Evolutionary conservation across 1,140 invertebrate genomes (phyloP).

Genomic region (Araneus ventricosus): DNA sequence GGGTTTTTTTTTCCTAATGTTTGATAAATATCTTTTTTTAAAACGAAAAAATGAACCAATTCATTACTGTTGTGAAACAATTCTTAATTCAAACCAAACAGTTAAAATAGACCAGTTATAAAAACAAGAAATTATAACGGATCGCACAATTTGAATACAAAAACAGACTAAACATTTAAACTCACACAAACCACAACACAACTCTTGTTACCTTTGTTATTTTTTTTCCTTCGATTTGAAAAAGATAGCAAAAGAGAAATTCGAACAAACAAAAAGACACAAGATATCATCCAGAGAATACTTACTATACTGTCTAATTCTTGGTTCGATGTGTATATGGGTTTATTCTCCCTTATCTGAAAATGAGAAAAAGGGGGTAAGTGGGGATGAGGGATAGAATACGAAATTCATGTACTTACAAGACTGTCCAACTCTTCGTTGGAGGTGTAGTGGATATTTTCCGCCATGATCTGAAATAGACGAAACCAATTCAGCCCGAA

Average conservation of each 20-base stretch:
- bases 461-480: slow-evolving; percentile 75
- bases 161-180: too few relatives aligned
- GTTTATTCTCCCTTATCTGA: slow-evolving; percentile 98
- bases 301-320: slow-evolving; percentile 99
- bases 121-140: too few relatives aligned
- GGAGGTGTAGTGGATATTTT: slow-evolving; percentile 75
- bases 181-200: too few relatives aligned
- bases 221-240: too few relatives aligned
- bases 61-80: too few relatives aligned
- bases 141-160: too few relatives aligned
- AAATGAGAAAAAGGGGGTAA: slow-evolving; percentile 68
- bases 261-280: slow-evolving; percentile 76
- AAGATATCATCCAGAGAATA: slow-evolving; percentile 79
- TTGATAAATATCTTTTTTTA: too few relatives aligned
- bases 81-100: too few relatives aligned
- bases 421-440: slow-evolving; percentile 75
- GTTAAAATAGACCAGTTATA: too few relatives aligned
- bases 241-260: slow-evolving; percentile 49
- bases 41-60: too few relatives aligned
- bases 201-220: too few relatives aligned
- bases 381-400: slow-evolving; percentile 47
- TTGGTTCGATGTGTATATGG: slow-evolving; percentile 97
- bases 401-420: slow-evolving; percentile 61
- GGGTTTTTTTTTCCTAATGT: too few relatives aligned
- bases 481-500: neutral